Base-by-base conservation (phyloP, 2,888 invertebrate genomes). In the Ormyrus labotus region DNA sequence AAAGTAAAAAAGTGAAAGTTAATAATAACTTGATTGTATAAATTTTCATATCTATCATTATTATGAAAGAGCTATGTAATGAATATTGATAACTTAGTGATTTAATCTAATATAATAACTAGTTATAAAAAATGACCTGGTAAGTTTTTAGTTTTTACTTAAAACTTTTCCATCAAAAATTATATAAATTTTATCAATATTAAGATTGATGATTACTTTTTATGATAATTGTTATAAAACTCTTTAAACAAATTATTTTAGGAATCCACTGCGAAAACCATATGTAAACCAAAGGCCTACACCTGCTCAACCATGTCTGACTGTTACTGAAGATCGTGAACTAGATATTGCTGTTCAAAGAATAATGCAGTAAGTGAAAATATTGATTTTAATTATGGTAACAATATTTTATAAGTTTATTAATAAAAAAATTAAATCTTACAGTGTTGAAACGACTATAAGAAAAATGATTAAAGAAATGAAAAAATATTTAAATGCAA, bases 401-500 rank as follows among this genome's bases (percentile, higher is more conserved):
- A 67, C 19, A 51, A 67, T 61, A 58, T 57, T 74, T 67, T 63
- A 63, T 19, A 19, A 19, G 19, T 60, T 60, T 70, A 11, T 64
- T 57, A 65, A 50, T 10, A 61, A 9, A 58, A 78, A 60, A 45
- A 19, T 19, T 19, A 19, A 19, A 19, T 19, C 55, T 82, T 75
- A 72, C 82, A 91, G 91, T 76, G 85, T 89, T 55, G 91, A 91
- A 83, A 90, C 88, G 50, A 87, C 87, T 19, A 88, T 89, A 48
- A 89, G 88, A 77, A 88, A 85, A 74, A 84, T 92, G 68, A 89
- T 87, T 6, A 92, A 91, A 83, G 91, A 91, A 82, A 89, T 90
- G 83, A 92, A 91, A 79, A 90, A 88, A 34, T 91, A 91, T 79
- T 82, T 89, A 61, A 89, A 88, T 57, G 85, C 88, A 72, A 86